Evolutionary conservation across 2,113 vertebrate species (phyloP), one percentile per base, ranked within the genome.

Genomic region (Percopsis transmontana): DNA sequence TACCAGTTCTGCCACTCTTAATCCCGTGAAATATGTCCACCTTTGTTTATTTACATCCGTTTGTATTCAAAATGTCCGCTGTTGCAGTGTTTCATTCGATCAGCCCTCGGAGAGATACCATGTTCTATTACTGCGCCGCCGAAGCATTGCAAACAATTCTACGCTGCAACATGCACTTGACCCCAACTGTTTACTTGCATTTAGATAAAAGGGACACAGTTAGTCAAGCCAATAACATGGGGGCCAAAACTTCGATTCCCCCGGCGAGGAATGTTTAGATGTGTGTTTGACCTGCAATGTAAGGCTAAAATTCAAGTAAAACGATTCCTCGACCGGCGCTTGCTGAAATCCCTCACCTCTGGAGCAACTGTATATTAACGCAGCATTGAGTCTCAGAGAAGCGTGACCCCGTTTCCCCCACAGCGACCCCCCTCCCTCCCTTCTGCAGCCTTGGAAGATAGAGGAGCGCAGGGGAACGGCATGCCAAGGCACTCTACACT

Each of bases 401-500:
- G 85, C 70, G 61, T 90, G 88, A 90, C 87, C 87, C 87, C 73
- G 81, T 91, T 88, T 87, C 85, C 82, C 80, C 83, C 85, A 45
- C 63, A 58, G 72, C 84, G 82, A 86, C 83, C 79, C 77, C 78
- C 87, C 79, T 80, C 79, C 73, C 61, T 56, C 68, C 61, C 64
- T 64, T 40, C 55, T 60, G 24, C 76, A 79, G 83, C 70, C 78
- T 88, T 89, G 85, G 84, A 89, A 89, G 89, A 90, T 85, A 76
- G 84, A 84, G 82, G 77, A 87, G 86, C 76, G 81, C 81, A 79
- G 79, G 75, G 82, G 78, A 82, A 62, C 85, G 72, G 80, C 86
- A 88, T 88, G 89, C 90, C 90, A 91, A 91, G 86, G 84, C 88
- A 87, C 85, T 78, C 88, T 88, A 91, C 87, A 91, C 91, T 92